These are phyloP conservation scores for Myotis lucifugus DNA, from an alignment of 2,113 vertebrate genomes.

Conservation along the genomic window DNA sequence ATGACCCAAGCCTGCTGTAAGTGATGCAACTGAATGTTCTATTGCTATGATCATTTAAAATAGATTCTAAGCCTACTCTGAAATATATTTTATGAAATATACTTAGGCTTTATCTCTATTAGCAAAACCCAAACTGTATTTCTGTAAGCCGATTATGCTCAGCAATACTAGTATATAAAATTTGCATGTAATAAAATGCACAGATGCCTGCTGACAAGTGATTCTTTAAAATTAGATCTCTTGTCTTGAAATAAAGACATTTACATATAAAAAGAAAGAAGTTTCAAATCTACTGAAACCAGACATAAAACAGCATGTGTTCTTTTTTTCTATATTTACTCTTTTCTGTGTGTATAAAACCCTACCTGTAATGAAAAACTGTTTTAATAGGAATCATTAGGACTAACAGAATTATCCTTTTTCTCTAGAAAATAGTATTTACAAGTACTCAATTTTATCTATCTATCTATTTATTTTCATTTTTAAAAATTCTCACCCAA, in stretches of 20 bases:
- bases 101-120: slow-evolving; percentile 27
- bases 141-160: not conserved
- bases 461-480: not conserved
- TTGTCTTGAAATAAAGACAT: slow-evolving; percentile 38
- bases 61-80: not conserved
- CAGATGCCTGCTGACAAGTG: not conserved
- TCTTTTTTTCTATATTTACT: not conserved
- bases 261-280: not conserved
- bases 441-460: not conserved
- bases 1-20: not conserved
- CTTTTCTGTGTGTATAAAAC: not conserved
- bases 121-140: slow-evolving; percentile 4
- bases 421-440: not conserved
- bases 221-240: slow-evolving; percentile 51
- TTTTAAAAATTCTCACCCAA: not conserved
- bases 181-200: slow-evolving; percentile 45
- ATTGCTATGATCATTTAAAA: not conserved
- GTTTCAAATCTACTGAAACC: not conserved
- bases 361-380: not conserved
- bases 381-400: not conserved
- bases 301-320: not conserved
- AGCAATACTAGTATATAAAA: not conserved
- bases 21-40: not conserved
- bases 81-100: not conserved
- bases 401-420: slow-evolving; percentile 12